phyloP scores from a whole-genome alignment of 2,797 vertebrate species.

The Hylomyscus alleni region DNA sequence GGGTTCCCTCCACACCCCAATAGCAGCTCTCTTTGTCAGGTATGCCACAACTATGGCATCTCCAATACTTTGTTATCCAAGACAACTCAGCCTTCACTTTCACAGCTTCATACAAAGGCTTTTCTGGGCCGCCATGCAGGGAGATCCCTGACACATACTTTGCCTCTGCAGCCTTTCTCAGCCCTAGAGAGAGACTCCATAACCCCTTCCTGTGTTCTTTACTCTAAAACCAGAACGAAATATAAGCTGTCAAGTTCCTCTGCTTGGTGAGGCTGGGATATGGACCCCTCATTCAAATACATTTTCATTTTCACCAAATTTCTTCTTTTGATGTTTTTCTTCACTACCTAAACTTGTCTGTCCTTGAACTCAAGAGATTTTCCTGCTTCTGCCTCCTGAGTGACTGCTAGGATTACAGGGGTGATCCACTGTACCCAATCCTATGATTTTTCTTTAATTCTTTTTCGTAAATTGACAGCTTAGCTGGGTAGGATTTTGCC shows the following conservation, averaged over 20 bases:
- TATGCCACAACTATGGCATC: not conserved
- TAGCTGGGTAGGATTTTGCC: not conserved
- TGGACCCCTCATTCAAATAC: not conserved
- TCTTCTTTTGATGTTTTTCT: not conserved
- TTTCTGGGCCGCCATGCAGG: not conserved
- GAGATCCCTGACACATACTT: not conserved
- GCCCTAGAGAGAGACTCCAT: not conserved
- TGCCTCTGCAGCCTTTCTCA: not conserved
- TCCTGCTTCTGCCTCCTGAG: not conserved
- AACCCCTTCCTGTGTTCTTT: not conserved
- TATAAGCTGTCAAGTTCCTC: not conserved
- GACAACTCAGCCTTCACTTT: not conserved
- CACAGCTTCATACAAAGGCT: not conserved
- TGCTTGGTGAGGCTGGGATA: not conserved
- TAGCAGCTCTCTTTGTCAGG: not conserved
- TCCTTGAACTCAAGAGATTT: not conserved
- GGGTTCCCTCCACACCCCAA: not conserved
- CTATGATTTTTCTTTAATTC: not conserved
- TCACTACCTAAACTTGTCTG: not conserved
- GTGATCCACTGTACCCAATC: not conserved
- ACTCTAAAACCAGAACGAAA: not conserved
- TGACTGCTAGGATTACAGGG: not conserved
- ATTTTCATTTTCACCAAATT: not conserved
- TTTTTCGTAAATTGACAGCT: not conserved
- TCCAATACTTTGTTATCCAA: not conserved